Base-by-base conservation (phyloP, 2,797 vertebrate species). In the Clarias fuscus region DNA sequence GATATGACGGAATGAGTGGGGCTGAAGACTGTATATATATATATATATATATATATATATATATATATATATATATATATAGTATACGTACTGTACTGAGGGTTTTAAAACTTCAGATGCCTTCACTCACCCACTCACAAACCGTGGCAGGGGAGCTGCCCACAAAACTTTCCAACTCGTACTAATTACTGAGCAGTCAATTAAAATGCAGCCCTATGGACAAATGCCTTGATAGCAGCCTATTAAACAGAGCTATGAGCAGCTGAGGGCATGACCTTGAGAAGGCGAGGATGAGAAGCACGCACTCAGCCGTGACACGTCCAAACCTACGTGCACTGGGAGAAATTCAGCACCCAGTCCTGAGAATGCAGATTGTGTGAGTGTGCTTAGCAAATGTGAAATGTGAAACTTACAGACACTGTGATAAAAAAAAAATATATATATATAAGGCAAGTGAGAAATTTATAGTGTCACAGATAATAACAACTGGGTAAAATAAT, bases 211-310 rank as follows among this genome's bases (percentile, higher is more conserved):
- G 37, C 56, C 80, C 75, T 68, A 84, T 43, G 20, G 53, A 76
- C 30, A 33, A 37, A 86, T 65, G 82, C 75, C 48, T 22, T 64
- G 79, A 88, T 75, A 75, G 24, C 18, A 33, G 78, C 85, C 85
- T 85, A 85, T 88, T 89, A 88, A 88, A 79, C 11, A 2, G 73
- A 85, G 87, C 68, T 33, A 17, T 37, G 82, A 73, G 79, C 27
- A 86, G 61, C 73, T 20, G 11, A 37, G 77, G 86, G 65, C 27
- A 40, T 76, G 30, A 62, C 76, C 61, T 53, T 58, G 40, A 58
- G 62, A 24, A 85, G 33, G 17, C n/a, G 5, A 33, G 65, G 30
- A 82, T 75, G 58, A 85, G 53, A 30, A 77, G 67, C 58, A 68
- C 18, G 17, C 37, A 65, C 80, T 85, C 72, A 76, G 37, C 4